Base-by-base conservation (phyloP, 2,888 invertebrate genomes). In the Platynereis dumerilii region DNA sequence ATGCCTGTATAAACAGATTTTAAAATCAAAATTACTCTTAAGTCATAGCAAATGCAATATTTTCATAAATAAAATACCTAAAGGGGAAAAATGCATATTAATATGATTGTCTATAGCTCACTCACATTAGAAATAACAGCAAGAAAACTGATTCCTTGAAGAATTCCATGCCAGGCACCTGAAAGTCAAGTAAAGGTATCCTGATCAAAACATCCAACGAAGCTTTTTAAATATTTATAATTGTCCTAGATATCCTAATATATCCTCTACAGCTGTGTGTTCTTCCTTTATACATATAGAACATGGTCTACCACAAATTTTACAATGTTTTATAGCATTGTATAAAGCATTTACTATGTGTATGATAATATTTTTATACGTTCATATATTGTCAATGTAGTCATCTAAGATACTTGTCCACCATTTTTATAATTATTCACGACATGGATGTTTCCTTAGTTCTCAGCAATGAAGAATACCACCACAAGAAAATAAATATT, bases 101-200 rank as follows among this genome's bases (percentile, higher is more conserved):
- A n/a, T n/a, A n/a, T n/a, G n/a, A n/a, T 12, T 42, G 42, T 42
- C 42, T 42, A 17, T 12, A 57, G 29, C 12, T 7, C 20, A 84
- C 90, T 89, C 81, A 95, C 96, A 84, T 97, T 97, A 53, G 94
- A 93, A 55, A 97, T 91, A 58, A 98, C 92, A 69, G 96, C 92
- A 60, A 97, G 87, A 81, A 94, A 94, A 60, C 95, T 92, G 73
- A 97, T 91, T 55, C 93, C 91, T 86, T 94, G 93, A 48, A 98
- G 86, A 73, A 98, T 97, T 68, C 92, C 87, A 85, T 92, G 94
- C 96, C 96, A 96, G 59, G 96, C 91, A 44, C 84, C 82, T 83
- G 73, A n/a, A 22, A 12, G 28, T 27, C 15, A 24, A 42, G 10
- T 15, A 56, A 22, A n/a, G 12, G 34, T 34, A 5, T 34, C 34